Evolutionary conservation across 2,888 invertebrate species (phyloP).

Genomic region (Tiphia femorata): DNA sequence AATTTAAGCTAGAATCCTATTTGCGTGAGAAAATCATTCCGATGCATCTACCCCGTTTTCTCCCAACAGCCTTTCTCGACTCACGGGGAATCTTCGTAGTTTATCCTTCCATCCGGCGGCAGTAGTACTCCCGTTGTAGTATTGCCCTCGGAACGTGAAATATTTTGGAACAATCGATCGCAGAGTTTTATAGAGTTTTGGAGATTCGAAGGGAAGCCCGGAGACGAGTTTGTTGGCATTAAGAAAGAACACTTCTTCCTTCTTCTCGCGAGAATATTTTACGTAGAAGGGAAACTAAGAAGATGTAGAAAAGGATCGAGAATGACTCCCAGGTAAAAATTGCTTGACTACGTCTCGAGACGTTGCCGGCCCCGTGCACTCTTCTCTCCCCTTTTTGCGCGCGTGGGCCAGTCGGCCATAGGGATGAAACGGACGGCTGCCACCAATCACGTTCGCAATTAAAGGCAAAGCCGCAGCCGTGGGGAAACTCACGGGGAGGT

Average conservation of each 20-base stretch:
- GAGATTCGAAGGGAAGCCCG: too few species aligned
- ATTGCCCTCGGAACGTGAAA: constrained; percentile 37
- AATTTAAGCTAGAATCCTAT: constrained; percentile 47
- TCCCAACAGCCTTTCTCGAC: constrained; percentile 20
- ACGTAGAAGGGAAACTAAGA: too few species aligned
- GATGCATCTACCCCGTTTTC: too few species aligned
- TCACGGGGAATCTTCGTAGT: not conserved
- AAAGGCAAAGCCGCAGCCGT: constrained; percentile 48
- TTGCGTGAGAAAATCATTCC: constrained; percentile 35
- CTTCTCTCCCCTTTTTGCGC: too few species aligned
- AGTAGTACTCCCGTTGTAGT: not conserved
- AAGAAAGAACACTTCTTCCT: too few species aligned
- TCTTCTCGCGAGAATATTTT: too few species aligned
- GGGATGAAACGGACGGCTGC: constrained; percentile 44
- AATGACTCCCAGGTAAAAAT: too few species aligned
- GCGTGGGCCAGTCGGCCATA: constrained; percentile 30
- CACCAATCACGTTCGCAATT: constrained; percentile 57
- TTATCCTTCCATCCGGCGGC: too few species aligned
- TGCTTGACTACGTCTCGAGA: constrained; percentile 34
- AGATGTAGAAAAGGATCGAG: too few species aligned
- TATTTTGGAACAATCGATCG: constrained; percentile 37
- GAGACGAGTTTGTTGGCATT: too few species aligned
- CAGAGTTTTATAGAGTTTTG: too few species aligned
- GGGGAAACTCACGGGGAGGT: constrained; percentile 41
- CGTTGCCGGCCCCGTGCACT: constrained; percentile 37